phyloP scores from a whole-genome alignment of 2,113 vertebrate species.

The Theristicus caerulescens region DNA sequence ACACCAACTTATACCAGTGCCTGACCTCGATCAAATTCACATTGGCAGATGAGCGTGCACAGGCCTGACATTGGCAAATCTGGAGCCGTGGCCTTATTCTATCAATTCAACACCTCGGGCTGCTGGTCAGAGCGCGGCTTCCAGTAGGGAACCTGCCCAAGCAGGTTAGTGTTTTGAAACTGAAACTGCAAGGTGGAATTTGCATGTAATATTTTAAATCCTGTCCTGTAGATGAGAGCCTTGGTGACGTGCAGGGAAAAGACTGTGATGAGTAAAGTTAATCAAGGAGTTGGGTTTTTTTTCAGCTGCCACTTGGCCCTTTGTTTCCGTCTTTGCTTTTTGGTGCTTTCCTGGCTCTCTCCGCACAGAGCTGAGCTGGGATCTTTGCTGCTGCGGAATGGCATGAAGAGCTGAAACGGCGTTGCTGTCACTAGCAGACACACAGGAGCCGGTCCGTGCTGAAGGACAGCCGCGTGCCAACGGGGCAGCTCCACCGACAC shows the following conservation, averaged over 20 bases:
- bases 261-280: neutral
- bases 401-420: neutral
- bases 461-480: neutral
- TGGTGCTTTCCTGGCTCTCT: neutral
- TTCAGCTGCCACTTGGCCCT: neutral
- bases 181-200: neutral
- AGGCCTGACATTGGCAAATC: neutral
- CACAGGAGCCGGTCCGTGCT: neutral
- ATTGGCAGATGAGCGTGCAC: neutral
- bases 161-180: neutral
- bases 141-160: neutral
- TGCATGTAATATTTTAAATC: neutral
- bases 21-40: neutral
- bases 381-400: accelerated
- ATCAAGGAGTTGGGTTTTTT: accelerated
- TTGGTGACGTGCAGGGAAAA: neutral
- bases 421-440: neutral
- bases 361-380: neutral
- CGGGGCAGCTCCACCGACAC: neutral
- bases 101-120: neutral
- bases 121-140: neutral
- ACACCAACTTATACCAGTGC: neutral
- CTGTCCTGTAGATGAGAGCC: neutral
- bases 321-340: neutral
- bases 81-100: neutral